A percentile compares a stretch with the other conserved stretches of the same genome.
phyloP scores from a whole-genome alignment of 2,888 invertebrate genomes.

The Cetonia aurata region DNA sequence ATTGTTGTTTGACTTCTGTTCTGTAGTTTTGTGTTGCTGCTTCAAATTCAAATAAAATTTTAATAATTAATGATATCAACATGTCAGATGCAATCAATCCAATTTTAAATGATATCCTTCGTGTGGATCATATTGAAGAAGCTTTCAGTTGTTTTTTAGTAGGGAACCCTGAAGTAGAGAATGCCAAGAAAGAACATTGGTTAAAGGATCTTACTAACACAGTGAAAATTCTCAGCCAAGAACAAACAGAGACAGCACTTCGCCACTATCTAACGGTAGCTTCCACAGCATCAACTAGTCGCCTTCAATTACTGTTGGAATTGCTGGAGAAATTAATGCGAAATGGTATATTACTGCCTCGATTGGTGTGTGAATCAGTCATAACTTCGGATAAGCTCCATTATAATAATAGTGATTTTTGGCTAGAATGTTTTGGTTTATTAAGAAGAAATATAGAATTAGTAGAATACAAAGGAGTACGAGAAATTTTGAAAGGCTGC shows the following conservation, averaged over 20 bases:
- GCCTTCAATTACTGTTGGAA: conserved; percentile 81
- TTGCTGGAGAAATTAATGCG: conserved; percentile 83
- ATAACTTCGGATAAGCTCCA: conserved; percentile 86
- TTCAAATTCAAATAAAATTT: background rate
- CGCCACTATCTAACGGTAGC: conserved; percentile 81
- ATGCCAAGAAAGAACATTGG: conserved; percentile 76
- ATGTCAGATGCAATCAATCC: conserved; percentile 75
- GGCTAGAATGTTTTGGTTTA: conserved; percentile 89
- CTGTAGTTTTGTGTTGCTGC: too few relatives aligned
- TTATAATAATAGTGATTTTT: conserved; percentile 86
- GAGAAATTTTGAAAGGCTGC: conserved; percentile 94
- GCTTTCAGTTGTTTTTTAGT: conserved; percentile 91
- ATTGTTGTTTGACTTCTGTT: too few relatives aligned
- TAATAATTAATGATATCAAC: conserved; percentile 48
- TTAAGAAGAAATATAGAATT: conserved; percentile 88
- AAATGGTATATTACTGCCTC: conserved; percentile 79
- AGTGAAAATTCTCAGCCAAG: conserved; percentile 76
- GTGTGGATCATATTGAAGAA: conserved; percentile 87
- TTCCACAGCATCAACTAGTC: conserved; percentile 78
- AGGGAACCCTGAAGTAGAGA: conserved; percentile 79
- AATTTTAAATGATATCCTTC: conserved; percentile 75
- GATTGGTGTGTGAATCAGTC: conserved; percentile 89
- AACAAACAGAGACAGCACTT: conserved; percentile 81
- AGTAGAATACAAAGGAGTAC: conserved; percentile 95
- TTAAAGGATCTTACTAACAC: conserved; percentile 77